Base-by-base conservation (phyloP, 1,140 invertebrate species). In the Lordiphosa mommai region DNA sequence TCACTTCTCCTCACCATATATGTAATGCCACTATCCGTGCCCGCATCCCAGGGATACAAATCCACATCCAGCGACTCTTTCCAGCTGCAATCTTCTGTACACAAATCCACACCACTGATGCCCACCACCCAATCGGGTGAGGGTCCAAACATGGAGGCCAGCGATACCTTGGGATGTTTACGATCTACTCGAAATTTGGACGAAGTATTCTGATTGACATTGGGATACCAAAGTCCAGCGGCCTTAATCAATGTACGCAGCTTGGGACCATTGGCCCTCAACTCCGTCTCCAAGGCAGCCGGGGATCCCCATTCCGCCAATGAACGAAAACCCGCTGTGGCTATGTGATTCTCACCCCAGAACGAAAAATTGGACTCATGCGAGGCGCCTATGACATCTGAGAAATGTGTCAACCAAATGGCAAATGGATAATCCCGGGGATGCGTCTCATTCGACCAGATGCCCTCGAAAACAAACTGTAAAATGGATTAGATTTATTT, bases 101-200 rank as follows among this genome's bases (percentile, higher is more conserved):
- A 99, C 1, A 99, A 91, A 88, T 98, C 95, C 16, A 98, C 86
- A 3, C 93, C 93, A 58, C 93, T 96, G 1, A 98, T 92, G 10
- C 97, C 98, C 17, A 98, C 94, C 33, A 98, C 95, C 97, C 97
- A 99, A 90, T 99, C 97, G 0, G 97, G 97, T 10, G 95, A 96
- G 0, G 97, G 98, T 0, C 95, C 95, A 72, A 98, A 93, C 98
- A 99, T 99, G 8, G 97, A 97, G 0, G 96, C 94, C 1, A 99
- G 89, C 0, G 98, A 99, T 1, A 99, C 90, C 41, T 98, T 91
- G 69, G 97, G 96, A 85, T 98, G 94, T 74, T 93, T 94, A 34
- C 93, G 92, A 89, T 99, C 97, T 0, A 97, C 96, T 36, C 93
- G 92, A 90, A 99, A 98, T 33, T 92, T 93, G 0, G 96, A 93